phyloP scores from a whole-genome alignment of 2,113 vertebrate species.

The Variabilichromis moorii region DNA sequence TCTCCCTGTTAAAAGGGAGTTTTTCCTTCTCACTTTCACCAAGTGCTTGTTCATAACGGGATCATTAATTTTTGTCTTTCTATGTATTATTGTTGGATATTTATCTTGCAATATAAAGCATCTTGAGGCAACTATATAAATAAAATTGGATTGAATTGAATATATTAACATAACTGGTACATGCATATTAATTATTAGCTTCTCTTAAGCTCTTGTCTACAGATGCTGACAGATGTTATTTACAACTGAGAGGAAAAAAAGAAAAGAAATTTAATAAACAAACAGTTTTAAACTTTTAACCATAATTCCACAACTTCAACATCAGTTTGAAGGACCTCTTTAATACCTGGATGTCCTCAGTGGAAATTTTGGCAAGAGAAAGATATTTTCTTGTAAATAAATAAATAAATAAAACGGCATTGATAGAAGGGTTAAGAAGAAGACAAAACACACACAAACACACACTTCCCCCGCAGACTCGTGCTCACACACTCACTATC shows the following conservation, averaged over 20 bases:
- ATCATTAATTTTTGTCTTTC: not conserved
- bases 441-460: not conserved
- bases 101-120: not conserved
- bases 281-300: not conserved
- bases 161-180: not conserved
- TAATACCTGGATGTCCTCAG: not conserved
- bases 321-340: not conserved
- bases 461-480: not conserved
- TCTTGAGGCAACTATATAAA: not conserved
- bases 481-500: not conserved
- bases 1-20: not conserved
- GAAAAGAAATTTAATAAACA: not conserved
- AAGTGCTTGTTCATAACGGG: fast-evolving
- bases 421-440: not conserved
- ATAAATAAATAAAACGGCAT: not conserved
- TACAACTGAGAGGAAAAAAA: not conserved
- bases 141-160: not conserved
- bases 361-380: not conserved
- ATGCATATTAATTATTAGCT: not conserved
- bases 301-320: not conserved
- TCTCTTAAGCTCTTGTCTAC: not conserved
- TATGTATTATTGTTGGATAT: not conserved
- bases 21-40: not conserved
- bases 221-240: not conserved
- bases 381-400: not conserved